Base-by-base conservation (phyloP, 1,140 invertebrate species). In the Neocloeon triangulifer region DNA sequence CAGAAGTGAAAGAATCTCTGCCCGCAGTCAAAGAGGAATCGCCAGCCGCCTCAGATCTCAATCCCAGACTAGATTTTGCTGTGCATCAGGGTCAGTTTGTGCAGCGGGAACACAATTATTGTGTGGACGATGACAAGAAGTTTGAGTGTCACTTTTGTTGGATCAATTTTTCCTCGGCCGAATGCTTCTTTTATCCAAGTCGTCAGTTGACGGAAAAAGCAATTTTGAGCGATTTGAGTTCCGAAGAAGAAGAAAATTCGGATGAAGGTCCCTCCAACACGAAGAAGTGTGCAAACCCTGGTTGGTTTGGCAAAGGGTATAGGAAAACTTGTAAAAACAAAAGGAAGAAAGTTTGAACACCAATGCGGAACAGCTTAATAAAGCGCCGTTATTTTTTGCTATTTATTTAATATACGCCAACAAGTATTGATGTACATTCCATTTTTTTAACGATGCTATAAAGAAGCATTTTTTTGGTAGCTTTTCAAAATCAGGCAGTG, bases 251-350 rank as follows among this genome's bases (percentile, higher is more conserved):
- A 30, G 19, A 41, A 19, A 8, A 8, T 14, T 36, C 47, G 5
- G 48, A 49, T n/a, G 30, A 44, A 13, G 47, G 41, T 28, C 36
- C 46, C 5, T 43, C 48, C 1, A 40, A 50, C 32, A 37, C 45
- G 13, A 47, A 48, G 22, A 50, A 48, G 1, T 52, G 56, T 4
- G 22, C n/a, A 39, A 61, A 66, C 47, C 64, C 65, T n/a, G 65
- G 65, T 2, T 69, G 66, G 66, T 67, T 65, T 46, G 65, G 65
- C 1, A 67, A 67, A 50, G 66, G 66, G 3, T 62, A 59, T 41
- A 50, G 58, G 2, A 63, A 64, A 39, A n/a, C n/a, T n/a, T 8
- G 10, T 4, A 18, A 15, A 37, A 25, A 18, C 35, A 3, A 26
- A 25, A 27, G 29, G 15, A 37, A 30, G 25, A n/a, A n/a, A n/a